A percentile compares a stretch with the other conserved stretches of the same genome.
Conservation (phyloP, 2,113 vertebrate genomes). For the Poeciliopsis prolifica region DNA sequence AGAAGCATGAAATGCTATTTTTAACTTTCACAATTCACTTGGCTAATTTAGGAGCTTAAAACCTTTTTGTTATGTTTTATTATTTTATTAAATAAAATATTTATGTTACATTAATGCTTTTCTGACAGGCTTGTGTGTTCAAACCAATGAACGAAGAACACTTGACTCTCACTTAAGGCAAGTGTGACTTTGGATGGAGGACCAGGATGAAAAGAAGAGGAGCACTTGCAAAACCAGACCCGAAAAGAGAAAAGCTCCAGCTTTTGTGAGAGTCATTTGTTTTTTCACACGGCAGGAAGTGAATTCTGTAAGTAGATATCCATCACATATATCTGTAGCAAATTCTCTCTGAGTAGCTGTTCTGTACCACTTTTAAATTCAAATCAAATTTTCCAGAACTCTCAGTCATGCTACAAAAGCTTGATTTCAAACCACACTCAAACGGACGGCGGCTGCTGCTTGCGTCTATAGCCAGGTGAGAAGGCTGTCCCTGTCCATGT, state of each 20-base stretch:
- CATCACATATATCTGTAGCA: conserved; percentile 39
- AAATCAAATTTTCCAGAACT: conserved; percentile 40
- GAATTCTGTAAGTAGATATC: conserved; percentile 45
- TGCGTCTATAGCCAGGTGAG: conserved; percentile 94
- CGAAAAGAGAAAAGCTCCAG: conserved; percentile 51
- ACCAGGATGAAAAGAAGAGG: conserved; percentile 24
- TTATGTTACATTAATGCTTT: neutral
- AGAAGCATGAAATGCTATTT: neutral
- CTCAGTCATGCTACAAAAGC: conserved; percentile 46
- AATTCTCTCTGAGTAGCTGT: conserved; percentile 38
- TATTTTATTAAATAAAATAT: neutral
- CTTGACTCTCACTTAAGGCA: conserved; percentile 16
- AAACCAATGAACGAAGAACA: conserved; percentile 5
- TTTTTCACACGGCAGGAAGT: conserved; percentile 29
- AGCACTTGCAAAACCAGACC: conserved; percentile 30
- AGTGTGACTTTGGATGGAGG: neutral
- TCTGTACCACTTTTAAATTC: conserved; percentile 59
- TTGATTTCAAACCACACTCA: conserved; percentile 24
- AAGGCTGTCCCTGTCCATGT: conserved; percentile 97
- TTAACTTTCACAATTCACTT: conserved; percentile 8
- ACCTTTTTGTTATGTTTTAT: neutral
- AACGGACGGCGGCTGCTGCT: conserved; percentile 1
- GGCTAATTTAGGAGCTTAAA: neutral
- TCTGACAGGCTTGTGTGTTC: neutral
- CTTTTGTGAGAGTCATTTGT: conserved; percentile 30